Conservation (phyloP, 64 coral and sea anemone species). For the Stichodactyla helianthus region DNA sequence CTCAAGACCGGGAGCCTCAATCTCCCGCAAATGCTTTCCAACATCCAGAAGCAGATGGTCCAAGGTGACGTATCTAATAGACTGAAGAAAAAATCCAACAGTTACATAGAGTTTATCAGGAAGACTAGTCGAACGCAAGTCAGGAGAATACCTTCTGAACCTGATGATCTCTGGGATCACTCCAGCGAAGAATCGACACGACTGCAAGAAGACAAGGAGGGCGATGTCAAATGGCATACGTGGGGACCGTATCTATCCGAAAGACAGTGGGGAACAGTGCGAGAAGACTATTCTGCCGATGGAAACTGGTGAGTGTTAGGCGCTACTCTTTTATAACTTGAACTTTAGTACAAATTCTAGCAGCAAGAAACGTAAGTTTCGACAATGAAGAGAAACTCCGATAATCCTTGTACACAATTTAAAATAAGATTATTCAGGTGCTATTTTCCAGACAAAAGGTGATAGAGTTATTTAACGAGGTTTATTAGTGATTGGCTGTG, state of each 20-base stretch:
- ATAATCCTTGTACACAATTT: not conserved
- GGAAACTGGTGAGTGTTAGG: slow-evolving; percentile 66
- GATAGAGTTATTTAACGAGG: not conserved
- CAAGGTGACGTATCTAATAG: not conserved
- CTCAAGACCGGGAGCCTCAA: not conserved
- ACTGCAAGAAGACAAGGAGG: slow-evolving; percentile 59
- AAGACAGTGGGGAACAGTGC: slow-evolving; percentile 95
- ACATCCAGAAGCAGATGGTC: not conserved
- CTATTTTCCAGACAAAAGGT: not conserved
- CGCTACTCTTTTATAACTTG: not conserved
- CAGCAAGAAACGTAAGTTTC: not conserved
- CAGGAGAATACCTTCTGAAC: not conserved
- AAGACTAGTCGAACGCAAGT: not conserved
- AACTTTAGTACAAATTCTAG: not conserved
- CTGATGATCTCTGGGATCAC: slow-evolving; percentile 8
- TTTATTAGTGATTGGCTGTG: not conserved
- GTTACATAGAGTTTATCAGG: not conserved
- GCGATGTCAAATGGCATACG: slow-evolving; percentile 74
- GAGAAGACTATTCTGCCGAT: slow-evolving; percentile 90
- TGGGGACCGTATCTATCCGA: slow-evolving; percentile 97
- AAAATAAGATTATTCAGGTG: not conserved
- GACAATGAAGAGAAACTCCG: not conserved
- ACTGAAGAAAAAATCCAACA: not conserved
- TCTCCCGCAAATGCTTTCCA: not conserved
- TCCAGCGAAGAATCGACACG: slow-evolving; percentile 49